Conservation (phyloP, 2,888 invertebrate genomes). For the Eremobia ochroleuca region DNA sequence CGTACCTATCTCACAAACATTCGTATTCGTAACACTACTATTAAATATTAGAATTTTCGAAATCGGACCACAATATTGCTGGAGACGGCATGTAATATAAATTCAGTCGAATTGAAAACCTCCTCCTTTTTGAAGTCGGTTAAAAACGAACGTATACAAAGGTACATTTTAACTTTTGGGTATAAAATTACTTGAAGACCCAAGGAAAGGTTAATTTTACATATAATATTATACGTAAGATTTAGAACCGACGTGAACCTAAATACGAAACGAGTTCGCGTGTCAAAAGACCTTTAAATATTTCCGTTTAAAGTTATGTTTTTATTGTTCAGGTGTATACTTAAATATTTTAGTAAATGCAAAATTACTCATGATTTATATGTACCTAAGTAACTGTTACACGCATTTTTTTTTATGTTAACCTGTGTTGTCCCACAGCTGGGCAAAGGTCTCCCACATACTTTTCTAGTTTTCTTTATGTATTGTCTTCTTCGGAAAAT, state of each 20-base stretch:
- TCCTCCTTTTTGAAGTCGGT: no score
- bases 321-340: slow-evolving; percentile 67
- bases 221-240: slow-evolving; percentile 17
- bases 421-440: neutral
- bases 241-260: slow-evolving; percentile 53
- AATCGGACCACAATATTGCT: no score
- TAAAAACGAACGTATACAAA: neutral
- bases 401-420: neutral
- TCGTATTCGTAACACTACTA: no score
- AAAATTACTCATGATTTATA: slow-evolving; percentile 30
- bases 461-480: neutral
- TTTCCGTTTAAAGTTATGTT: slow-evolving; percentile 76
- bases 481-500: no score
- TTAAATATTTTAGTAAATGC: slow-evolving; percentile 48
- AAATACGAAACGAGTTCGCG: slow-evolving; percentile 75
- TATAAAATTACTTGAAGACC: neutral
- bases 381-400: slow-evolving; percentile 2
- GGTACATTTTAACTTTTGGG: neutral
- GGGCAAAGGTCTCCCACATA: neutral
- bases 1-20: no score
- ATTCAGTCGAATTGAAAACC: no score
- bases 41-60: no score
- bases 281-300: slow-evolving; percentile 76
- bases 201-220: slow-evolving; percentile 36
- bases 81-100: no score